Conservation (phyloP, 2,113 vertebrate species). For the Antidorcas marsupialis region DNA sequence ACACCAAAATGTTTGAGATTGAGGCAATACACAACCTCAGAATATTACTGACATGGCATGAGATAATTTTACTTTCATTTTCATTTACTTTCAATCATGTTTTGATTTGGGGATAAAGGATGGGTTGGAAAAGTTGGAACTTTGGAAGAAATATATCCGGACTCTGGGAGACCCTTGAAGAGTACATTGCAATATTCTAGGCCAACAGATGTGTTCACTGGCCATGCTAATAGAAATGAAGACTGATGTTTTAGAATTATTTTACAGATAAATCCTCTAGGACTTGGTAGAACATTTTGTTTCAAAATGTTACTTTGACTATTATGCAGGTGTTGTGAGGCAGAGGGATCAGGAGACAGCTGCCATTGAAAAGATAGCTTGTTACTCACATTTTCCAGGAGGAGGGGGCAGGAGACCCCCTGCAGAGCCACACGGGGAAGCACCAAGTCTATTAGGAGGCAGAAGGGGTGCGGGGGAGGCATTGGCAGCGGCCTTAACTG, state of each 20-base stretch:
- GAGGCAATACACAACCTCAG: not conserved
- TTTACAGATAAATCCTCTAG: not conserved
- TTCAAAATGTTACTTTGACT: not conserved
- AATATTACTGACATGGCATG: not conserved
- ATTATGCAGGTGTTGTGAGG: not conserved
- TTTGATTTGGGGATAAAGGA: not conserved
- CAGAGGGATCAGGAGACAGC: not conserved
- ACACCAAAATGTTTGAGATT: not conserved
- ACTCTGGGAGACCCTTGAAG: not conserved
- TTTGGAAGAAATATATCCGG: not conserved
- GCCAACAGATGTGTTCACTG: not conserved
- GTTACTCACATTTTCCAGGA: not conserved
- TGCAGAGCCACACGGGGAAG: not conserved
- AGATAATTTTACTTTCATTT: not conserved
- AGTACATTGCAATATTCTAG: not conserved
- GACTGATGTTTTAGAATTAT: not conserved
- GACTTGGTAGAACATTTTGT: not conserved
- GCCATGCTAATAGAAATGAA: not conserved
- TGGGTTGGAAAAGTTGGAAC: not conserved
- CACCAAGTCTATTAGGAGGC: not conserved
- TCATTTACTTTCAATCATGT: not conserved
- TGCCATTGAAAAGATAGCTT: not conserved
- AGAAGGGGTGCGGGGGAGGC: not conserved
- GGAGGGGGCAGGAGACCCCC: accelerated
- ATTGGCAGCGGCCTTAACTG: not conserved